These are phyloP conservation scores for Lerista edwardsae DNA, from an alignment of 2,797 vertebrate genomes.

Conservation along the genomic window DNA sequence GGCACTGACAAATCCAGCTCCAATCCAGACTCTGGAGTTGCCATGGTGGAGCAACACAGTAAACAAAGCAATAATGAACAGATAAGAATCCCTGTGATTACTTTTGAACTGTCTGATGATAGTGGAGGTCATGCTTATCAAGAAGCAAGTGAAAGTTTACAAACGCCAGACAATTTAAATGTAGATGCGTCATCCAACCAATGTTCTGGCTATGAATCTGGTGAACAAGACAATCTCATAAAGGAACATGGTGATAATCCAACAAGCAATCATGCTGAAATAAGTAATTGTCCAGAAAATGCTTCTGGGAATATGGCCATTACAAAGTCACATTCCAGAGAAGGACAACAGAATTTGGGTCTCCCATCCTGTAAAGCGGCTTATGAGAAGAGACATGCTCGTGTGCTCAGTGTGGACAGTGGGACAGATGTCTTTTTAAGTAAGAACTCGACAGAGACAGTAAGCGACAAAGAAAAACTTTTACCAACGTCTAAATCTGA, in stretches of 20 bases:
- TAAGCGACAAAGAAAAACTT: conserved; percentile 78
- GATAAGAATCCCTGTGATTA: conserved; percentile 87
- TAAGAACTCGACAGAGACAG: conserved; percentile 73
- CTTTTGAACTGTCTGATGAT: conserved; percentile 85
- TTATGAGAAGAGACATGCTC: conserved; percentile 85
- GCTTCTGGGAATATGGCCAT: conserved; percentile 38
- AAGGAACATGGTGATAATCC: conserved; percentile 56
- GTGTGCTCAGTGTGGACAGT: conserved; percentile 92
- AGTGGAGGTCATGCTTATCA: conserved; percentile 35
- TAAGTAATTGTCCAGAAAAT: conserved; percentile 30
- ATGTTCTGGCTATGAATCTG: conserved; percentile 70
- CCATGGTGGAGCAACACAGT: conserved; percentile 59
- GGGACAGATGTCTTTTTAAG: conserved; percentile 88
- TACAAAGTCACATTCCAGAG: conserved; percentile 42
- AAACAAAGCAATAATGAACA: conserved; percentile 59
- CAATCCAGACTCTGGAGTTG: conserved; percentile 59
- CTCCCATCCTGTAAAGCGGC: conserved; percentile 67
- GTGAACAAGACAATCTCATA: conserved; percentile 44
- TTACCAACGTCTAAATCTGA: conserved; percentile 97
- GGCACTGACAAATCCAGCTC: conserved; percentile 69
- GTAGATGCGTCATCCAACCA: conserved; percentile 62
- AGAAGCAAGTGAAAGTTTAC: conserved; percentile 72
- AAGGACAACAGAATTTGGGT: conserved; percentile 64
- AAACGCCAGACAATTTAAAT: conserved; percentile 57
- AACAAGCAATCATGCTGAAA: conserved; percentile 44